Evolutionary conservation across 2,888 invertebrate genomes (phyloP).

Genomic region (Oxyscelio sp.): DNA sequence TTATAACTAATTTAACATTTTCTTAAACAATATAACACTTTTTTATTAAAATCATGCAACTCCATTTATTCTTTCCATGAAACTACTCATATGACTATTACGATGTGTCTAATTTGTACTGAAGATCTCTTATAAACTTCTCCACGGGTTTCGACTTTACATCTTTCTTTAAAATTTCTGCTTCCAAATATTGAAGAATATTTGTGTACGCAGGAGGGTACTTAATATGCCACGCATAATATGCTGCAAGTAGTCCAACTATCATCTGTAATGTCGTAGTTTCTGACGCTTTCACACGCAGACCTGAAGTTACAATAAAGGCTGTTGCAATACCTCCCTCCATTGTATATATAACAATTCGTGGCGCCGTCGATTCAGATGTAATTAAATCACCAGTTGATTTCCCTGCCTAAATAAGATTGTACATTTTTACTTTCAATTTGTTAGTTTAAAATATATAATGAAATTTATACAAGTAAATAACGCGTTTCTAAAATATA

Average conservation of each 20-base stretch:
- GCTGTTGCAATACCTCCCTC: slow-evolving; percentile 8
- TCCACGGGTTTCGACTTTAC: neutral
- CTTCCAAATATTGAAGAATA: slow-evolving; percentile 6
- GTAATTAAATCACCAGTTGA: slow-evolving; percentile 13
- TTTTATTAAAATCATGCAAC: too few relatives aligned
- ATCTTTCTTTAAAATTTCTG: neutral
- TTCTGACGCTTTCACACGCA: neutral
- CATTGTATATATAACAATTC: slow-evolving; percentile 14
- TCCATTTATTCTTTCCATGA: too few relatives aligned
- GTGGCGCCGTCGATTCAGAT: slow-evolving; percentile 10
- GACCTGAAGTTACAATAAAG: slow-evolving; percentile 5
- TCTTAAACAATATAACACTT: too few relatives aligned
- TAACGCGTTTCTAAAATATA: too few relatives aligned
- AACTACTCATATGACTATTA: too few relatives aligned
- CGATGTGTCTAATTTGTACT: neutral
- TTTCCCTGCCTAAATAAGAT: slow-evolving; percentile 15
- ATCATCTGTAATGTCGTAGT: neutral
- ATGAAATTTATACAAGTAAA: too few relatives aligned
- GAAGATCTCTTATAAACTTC: neutral
- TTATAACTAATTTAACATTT: too few relatives aligned
- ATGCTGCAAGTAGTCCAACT: slow-evolving; percentile 7
- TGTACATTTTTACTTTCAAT: too few relatives aligned
- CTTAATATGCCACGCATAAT: slow-evolving; percentile 26
- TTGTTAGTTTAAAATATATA: too few relatives aligned
- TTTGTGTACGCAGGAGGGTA: slow-evolving; percentile 13